phyloP scores from a whole-genome alignment of 2,888 invertebrate species.

The Oscheius sp. region DNA sequence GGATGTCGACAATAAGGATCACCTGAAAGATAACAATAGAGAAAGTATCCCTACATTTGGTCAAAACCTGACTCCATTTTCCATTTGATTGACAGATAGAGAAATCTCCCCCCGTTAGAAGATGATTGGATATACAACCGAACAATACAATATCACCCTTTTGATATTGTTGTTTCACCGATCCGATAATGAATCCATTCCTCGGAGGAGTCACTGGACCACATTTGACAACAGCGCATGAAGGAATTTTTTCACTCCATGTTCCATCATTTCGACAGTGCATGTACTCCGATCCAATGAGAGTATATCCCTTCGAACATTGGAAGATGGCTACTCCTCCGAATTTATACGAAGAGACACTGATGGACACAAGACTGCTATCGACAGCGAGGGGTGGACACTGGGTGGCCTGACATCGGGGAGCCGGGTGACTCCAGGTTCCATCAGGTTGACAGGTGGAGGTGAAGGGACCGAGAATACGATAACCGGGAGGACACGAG shows the following conservation, averaged over 20 bases:
- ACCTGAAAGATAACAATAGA: conserved; percentile 33
- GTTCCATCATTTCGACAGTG: conserved; percentile 62
- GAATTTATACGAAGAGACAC: conserved; percentile 71
- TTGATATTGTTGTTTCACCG: conserved; percentile 40
- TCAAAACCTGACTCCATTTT: conserved; percentile 76
- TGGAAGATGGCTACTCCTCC: conserved; percentile 74
- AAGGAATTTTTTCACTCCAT: conserved; percentile 63
- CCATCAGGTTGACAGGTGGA: conserved; percentile 89
- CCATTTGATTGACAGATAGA: conserved; percentile 88
- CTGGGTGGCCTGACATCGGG: conserved; percentile 79
- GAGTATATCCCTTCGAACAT: conserved; percentile 73
- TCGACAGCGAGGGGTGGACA: conserved; percentile 63
- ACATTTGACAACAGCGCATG: conserved; percentile 56
- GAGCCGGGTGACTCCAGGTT: conserved; percentile 90
- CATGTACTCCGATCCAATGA: conserved; percentile 57
- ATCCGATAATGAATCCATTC: conserved; percentile 54
- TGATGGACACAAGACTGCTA: conserved; percentile 45
- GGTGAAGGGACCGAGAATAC: conserved; percentile 69
- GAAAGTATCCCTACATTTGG: conserved; percentile 53
- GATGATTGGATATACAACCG: conserved; percentile 86
- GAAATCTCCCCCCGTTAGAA: conserved; percentile 89
- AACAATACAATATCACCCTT: conserved; percentile 77
- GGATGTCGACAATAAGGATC: conserved; percentile 59
- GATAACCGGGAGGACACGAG: conserved; percentile 60
- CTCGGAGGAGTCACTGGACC: conserved; percentile 42